Evolutionary conservation across 2,888 invertebrate genomes (phyloP).

Genomic region (Cryptophagus acutangulus): DNA sequence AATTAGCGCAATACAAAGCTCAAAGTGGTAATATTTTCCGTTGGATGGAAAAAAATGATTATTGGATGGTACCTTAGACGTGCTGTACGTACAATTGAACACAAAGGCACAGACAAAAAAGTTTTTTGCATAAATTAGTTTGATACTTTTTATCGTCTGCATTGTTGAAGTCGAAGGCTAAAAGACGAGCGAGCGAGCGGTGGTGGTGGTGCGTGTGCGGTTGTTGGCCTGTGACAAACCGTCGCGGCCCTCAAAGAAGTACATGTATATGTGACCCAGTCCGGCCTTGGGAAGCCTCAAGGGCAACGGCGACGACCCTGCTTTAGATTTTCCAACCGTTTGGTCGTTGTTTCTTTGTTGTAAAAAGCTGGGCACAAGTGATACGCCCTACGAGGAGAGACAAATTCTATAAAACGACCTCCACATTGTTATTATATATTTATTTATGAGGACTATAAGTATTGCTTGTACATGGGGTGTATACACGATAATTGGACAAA

Average conservation of each 20-base stretch:
- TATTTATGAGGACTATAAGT: no score
- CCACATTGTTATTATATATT: constrained; percentile 3
- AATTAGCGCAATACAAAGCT: no score
- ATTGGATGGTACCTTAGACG: no score
- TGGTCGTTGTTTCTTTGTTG: constrained; percentile 4
- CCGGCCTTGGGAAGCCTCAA: constrained; percentile 30
- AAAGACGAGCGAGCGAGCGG: no score
- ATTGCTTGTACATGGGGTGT: no score
- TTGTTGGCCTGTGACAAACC: constrained; percentile 5
- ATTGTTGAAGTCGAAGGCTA: constrained; percentile 2
- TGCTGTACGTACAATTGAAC: no score
- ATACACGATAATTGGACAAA: no score
- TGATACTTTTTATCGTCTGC: not conserved
- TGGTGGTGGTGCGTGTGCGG: constrained; percentile 2
- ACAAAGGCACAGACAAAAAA: no score
- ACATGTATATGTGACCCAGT: not conserved
- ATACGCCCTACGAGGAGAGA: constrained; percentile 3
- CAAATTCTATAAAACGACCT: constrained; percentile 4
- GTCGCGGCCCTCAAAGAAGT: constrained; percentile 7
- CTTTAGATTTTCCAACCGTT: constrained; percentile 5
- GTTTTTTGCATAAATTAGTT: no score
- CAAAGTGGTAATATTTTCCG: no score
- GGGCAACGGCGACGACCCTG: constrained; percentile 21
- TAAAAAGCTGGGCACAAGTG: no score
- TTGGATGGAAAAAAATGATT: no score